Evolutionary conservation across 92 coral and sea anemone genomes (phyloP), one percentile per base, ranked within the genome.

Genomic region (Pocillopora grandis): DNA sequence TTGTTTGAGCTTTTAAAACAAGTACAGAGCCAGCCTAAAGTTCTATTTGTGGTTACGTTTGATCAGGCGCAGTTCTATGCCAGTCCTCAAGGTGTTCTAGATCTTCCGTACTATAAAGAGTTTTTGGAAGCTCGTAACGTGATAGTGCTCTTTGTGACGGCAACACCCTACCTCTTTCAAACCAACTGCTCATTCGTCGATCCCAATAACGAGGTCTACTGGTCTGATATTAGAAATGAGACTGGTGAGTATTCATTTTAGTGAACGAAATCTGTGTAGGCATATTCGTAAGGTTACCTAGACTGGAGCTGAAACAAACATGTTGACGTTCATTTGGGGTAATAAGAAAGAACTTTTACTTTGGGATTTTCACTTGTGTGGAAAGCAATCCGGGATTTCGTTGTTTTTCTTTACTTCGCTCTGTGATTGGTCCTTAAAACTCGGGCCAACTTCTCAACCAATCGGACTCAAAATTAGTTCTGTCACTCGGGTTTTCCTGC

Each of bases 31-130:
- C 92, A 91, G 62, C 91, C 91, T 7, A 86, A 87, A 2, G 90
- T 90, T 11, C 80, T 96, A 83, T 96, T 94, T 49, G 90, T 96
- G 35, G 75, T 96, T 36, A 90, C 94, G 35, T 96, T 95, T 78
- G 99, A 96, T 80, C 97, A 96, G 84, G 98, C 93, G 4, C 98
- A 94, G 88, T 90, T 90, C 74, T 94, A 90, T 56, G 95, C 94
- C 84, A 87, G 93, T 64, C 98, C 98, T 12, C 85, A 90, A 31
- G 98, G 94, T 23, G 90, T 90, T 56, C 90, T 93, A 2, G 98
- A 91, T 83, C 85, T 96, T 61, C 99, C 99, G 12, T 96, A 87
- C 86, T 96, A 92, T 82, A 90, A 93, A 52, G 98, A 94, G 68
- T 84, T 96, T 72, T 89, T 91, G 75, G 95, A 92, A 35, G 92